Base-by-base conservation (phyloP, 2,888 invertebrate genomes). In the Chymomyza caudatula region DNA sequence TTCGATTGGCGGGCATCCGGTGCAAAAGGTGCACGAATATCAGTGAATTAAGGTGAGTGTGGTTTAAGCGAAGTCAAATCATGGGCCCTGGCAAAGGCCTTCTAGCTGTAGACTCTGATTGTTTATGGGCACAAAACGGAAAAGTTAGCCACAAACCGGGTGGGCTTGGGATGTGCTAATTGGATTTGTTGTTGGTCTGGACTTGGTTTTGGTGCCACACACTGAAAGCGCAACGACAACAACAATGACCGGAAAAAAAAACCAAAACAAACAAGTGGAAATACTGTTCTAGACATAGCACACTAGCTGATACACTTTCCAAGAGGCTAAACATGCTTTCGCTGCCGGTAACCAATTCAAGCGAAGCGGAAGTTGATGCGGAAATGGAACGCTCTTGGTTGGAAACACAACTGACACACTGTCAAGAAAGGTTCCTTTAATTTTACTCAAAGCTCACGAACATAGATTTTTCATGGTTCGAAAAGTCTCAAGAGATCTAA, bases 1-100 rank as follows among this genome's bases (percentile, higher is more conserved):
- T 62, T 88, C 89, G 0, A 79, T 89, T 57, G 76, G 80, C 23
- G 86, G 88, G 2, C 72, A 79, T 13, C 88, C 88, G 11, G 87
- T 88, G 61, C 88, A 88, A 69, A 88, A 83, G 37, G 77, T 88
- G 42, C 86, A 88, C 58, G 78, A 81, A 61, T 78, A 77, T 74
- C 71, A 64, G 62, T 74, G 54, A 69, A 53, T 47, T 17, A 19
- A 42, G 19, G 55, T 55, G 15, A 17, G 55, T 55, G 20, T 42
- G n/a, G 42, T 4, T 55, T 4, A 37, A 17, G 37, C 17, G 4
- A 5, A 17, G 29, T 29, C 47, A 47, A n/a, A 11, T 11, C 29
- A 37, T 37, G 11, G 11, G 29, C 29, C 11, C 2, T 11, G 11
- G 2, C 11, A 37, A 37, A 37, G 29, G 29, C 11, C 29, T 11